A percentile compares a stretch with the other conserved stretches of the same genome.
phyloP scores from a whole-genome alignment of 2,113 vertebrate species.

The Paradoxurus hermaphroditus region DNA sequence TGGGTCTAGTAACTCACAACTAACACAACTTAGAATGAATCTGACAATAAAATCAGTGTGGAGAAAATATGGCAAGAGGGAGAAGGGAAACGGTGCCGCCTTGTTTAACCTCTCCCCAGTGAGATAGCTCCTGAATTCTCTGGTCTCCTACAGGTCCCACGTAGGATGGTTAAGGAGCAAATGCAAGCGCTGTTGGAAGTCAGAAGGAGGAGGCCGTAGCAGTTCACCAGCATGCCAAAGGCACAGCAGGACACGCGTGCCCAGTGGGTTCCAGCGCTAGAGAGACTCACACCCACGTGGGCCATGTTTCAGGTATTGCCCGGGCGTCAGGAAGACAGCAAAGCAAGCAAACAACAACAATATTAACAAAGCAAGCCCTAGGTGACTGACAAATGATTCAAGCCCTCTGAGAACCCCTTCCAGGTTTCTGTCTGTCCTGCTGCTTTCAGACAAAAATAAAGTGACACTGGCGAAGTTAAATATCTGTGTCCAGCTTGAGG shows the following conservation, averaged over 20 bases:
- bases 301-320: not conserved
- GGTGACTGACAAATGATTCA: not conserved
- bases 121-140: not conserved
- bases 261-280: not conserved
- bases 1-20: not conserved
- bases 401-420: not conserved
- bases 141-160: not conserved
- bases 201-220: not conserved
- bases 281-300: not conserved
- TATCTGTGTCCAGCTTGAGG: accelerated
- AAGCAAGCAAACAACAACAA: not conserved
- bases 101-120: not conserved
- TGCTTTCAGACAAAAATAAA: not conserved
- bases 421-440: no score
- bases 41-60: not conserved
- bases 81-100: not conserved
- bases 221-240: not conserved
- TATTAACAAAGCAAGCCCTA: not conserved
- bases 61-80: not conserved
- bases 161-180: not conserved
- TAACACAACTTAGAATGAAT: not conserved
- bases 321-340: not conserved
- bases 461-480: not conserved
- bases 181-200: not conserved
- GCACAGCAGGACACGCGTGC: not conserved